Base-by-base conservation (phyloP, 1,140 invertebrate species). In the Gryllus bimaculatus region DNA sequence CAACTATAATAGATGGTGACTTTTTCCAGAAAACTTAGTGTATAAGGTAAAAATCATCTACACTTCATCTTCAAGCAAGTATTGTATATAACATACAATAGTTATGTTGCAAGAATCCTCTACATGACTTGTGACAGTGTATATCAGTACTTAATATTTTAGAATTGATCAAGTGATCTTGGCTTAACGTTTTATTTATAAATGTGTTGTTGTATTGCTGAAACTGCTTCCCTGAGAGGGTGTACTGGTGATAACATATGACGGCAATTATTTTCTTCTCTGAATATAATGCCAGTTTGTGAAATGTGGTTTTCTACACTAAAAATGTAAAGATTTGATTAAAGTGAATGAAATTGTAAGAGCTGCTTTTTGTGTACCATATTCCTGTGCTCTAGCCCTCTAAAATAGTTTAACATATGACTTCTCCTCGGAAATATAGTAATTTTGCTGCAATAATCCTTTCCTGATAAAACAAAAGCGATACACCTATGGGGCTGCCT, bases 171-270 rank as follows among this genome's bases (percentile, higher is more conserved):
- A 66, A 66, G 54, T 66, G 54, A 66, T 66, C 18, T 66, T 66
- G 54, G 54, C 54, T 66, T 66, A 66, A 66, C 18, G 54, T 13
- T 39, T 39, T 66, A 66, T 66, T 66, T 66, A 66, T 66, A 66
- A 66, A 66, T 66, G 54, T 66, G 54, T 66, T 66, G 54, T 66
- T 66, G 54, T 66, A 66, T 66, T 66, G 54, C 54, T 66, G 54
- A 18, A 66, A 66, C 54, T 66, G 54, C 54, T 66, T 66, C 54
- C 54, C 54, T 66, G 54, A 66, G 54, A 18, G 18, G 54, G 18
- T 66, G 54, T 66, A 66, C 26, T 39, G 26, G 26, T 66, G 54
- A 66, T 66, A 66, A 66, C 10, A 66, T 13, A 66, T 66, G 18
- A 66, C 18, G 54, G 54, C 54, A 66, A 13, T 66, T 66, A 66